These are phyloP conservation scores for Lasioglossum figueresi DNA, from an alignment of 2,888 invertebrate genomes.

Conservation along the genomic window DNA sequence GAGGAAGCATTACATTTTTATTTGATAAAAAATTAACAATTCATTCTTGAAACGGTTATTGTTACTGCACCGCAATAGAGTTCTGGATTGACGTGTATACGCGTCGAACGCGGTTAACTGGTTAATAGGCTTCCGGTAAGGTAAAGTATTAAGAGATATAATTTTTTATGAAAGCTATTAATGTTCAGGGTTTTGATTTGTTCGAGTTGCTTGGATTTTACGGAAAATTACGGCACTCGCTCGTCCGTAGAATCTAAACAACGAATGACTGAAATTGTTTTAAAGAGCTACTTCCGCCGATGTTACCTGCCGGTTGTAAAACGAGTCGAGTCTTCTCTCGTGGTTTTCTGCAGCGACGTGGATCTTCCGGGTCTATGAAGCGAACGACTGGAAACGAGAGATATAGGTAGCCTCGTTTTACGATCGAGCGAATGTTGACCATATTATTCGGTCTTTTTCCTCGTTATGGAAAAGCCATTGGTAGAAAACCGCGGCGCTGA, in stretches of 20 bases:
- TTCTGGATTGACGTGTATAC: too few relatives aligned
- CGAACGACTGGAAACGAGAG: slow-evolving; percentile 15
- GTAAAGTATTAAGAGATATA: background rate
- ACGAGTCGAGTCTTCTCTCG: slow-evolving; percentile 14
- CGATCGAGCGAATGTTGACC: slow-evolving; percentile 49
- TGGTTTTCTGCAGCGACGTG: slow-evolving; percentile 19
- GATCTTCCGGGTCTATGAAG: slow-evolving; percentile 49
- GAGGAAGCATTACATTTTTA: too few relatives aligned
- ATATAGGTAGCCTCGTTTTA: slow-evolving; percentile 29
- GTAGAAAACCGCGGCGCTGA: slow-evolving; percentile 2
- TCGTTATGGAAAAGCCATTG: slow-evolving; percentile 6
- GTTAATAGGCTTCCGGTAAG: too few relatives aligned
- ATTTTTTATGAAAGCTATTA: background rate
- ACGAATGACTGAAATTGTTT: slow-evolving; percentile 18
- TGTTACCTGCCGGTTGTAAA: slow-evolving; percentile 6
- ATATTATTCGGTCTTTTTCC: slow-evolving; percentile 25
- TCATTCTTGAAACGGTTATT: too few relatives aligned
- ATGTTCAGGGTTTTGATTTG: background rate
- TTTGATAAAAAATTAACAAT: too few relatives aligned
- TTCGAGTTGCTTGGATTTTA: background rate
- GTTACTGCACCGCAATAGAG: too few relatives aligned
- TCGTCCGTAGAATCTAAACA: background rate
- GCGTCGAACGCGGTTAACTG: too few relatives aligned
- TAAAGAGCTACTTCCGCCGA: background rate
- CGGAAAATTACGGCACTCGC: too few relatives aligned